Conservation (phyloP, 2,797 vertebrate genomes). For the Aulostomus chinensis region DNA sequence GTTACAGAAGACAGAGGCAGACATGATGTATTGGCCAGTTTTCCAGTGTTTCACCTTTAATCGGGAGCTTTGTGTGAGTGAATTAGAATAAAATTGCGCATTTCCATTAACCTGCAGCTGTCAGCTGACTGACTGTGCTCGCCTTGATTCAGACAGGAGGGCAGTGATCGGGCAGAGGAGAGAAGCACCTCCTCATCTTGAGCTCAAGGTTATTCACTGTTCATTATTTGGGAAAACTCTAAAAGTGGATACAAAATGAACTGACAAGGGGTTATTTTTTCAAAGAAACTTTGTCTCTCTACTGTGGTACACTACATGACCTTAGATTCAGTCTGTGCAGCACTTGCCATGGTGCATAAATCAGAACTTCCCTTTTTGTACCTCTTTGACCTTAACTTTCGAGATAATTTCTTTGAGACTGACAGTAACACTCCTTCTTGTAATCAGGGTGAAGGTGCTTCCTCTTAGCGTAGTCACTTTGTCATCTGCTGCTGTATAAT, state of each 20-base stretch:
- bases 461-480: conserved; percentile 51
- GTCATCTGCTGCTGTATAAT: conserved; percentile 55
- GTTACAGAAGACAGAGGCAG: too few species aligned
- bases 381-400: conserved; percentile 39
- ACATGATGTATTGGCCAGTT: too few species aligned
- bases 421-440: conserved; percentile 38
- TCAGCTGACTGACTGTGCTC: neutral
- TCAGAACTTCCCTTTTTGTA: conserved; percentile 16
- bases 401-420: conserved; percentile 29
- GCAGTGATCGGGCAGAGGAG: conserved; percentile 16
- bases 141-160: neutral
- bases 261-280: too few species aligned
- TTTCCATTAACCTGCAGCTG: conserved; percentile 1
- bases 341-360: neutral
- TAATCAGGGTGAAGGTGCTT: conserved; percentile 41
- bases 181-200: neutral
- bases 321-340: neutral
- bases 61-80: neutral
- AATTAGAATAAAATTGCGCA: neutral
- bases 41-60: conserved; percentile 2
- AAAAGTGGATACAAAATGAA: too few species aligned
- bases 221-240: too few species aligned
- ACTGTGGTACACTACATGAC: too few species aligned
- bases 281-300: too few species aligned
- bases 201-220: too few species aligned